Conservation (phyloP, 2,888 invertebrate genomes). For the Norana najaformis region DNA sequence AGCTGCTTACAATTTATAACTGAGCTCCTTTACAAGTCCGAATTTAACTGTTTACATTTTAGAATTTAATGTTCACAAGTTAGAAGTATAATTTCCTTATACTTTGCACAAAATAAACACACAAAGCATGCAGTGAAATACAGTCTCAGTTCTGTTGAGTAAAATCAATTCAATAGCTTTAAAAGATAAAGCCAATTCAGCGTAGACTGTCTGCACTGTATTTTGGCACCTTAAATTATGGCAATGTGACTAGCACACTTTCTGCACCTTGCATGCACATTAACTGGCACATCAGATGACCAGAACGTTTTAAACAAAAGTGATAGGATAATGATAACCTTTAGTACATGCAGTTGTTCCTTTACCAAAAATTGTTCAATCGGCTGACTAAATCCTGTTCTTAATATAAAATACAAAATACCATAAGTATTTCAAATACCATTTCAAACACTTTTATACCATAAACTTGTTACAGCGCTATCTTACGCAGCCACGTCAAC, state of each 20-base stretch:
- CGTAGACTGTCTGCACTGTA: too few relatives aligned
- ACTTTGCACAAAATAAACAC: not conserved
- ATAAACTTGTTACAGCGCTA: not conserved
- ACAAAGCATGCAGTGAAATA: not conserved
- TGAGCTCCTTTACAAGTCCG: not conserved
- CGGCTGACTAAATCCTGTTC: not conserved
- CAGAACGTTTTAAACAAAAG: not conserved
- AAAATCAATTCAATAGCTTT: not conserved
- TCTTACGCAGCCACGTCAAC: not conserved
- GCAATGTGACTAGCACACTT: not conserved
- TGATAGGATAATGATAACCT: not conserved
- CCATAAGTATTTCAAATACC: not conserved
- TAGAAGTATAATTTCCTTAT: not conserved
- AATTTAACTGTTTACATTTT: not conserved
- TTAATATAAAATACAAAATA: not conserved
- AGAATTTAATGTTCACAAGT: not conserved
- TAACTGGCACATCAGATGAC: not conserved
- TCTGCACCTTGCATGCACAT: too few relatives aligned
- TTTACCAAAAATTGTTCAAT: not conserved
- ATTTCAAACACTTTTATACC: not conserved
- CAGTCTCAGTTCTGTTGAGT: not conserved
- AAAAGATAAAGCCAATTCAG: not conserved
- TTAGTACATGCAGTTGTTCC: not conserved
- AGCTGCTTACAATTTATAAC: not conserved
- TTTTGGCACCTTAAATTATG: constrained; percentile 13